phyloP scores from a whole-genome alignment of 2,113 vertebrate genomes.

The Chloroceryle aenea region DNA sequence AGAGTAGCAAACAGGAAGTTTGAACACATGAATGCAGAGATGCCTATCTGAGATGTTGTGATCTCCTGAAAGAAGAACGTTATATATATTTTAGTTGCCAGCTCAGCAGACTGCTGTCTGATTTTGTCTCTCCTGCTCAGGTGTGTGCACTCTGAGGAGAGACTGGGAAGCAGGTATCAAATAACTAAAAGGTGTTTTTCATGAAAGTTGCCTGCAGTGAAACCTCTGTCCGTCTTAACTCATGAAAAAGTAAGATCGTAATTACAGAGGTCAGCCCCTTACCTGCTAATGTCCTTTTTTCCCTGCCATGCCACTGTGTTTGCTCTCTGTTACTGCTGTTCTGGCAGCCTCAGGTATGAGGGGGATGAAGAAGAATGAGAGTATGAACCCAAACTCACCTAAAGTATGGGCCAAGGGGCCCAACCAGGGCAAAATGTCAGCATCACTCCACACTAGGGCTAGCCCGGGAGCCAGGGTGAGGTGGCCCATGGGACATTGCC shows the following conservation, averaged over 20 bases:
- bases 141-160: neutral
- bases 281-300: neutral
- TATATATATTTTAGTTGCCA: neutral
- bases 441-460: neutral
- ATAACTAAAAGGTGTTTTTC: neutral
- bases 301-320: neutral
- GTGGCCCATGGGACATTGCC: fast-evolving
- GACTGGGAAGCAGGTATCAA: neutral
- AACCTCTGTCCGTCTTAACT: neutral
- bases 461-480: neutral
- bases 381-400: neutral
- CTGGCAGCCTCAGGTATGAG: neutral
- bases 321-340: neutral
- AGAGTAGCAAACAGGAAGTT: neutral
- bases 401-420: neutral
- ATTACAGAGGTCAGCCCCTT: neutral
- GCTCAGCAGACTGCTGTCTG: neutral
- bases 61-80: neutral
- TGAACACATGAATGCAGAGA: neutral
- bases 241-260: neutral
- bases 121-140: neutral
- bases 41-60: neutral
- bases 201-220: neutral
- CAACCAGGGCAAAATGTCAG: neutral
- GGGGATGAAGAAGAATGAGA: neutral